A percentile compares a stretch with the other conserved stretches of the same genome.
Evolutionary conservation across 2,888 invertebrate species (phyloP).

Genomic region (Diplolepis rosae): DNA sequence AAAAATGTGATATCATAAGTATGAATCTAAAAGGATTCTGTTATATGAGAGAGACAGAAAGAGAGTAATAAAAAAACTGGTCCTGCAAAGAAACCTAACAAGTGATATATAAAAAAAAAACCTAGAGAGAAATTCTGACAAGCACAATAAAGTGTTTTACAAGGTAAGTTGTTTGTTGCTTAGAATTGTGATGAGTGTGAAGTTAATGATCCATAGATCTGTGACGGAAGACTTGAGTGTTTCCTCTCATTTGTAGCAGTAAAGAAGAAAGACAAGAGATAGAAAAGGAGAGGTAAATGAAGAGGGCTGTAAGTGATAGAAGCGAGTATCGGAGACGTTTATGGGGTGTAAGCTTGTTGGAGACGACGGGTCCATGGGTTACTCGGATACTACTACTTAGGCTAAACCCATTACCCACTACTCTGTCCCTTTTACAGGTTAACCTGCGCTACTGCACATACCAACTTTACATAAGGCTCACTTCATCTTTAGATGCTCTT

Average conservation of each 20-base stretch:
- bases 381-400: slow-evolving; percentile 31
- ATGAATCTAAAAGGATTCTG: too few relatives aligned
- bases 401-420: slow-evolving; percentile 12
- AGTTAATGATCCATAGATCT: not conserved
- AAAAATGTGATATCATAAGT: too few relatives aligned
- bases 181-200: not conserved
- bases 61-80: too few relatives aligned
- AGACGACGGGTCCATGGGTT: slow-evolving; percentile 40
- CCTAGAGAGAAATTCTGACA: too few relatives aligned
- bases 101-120: too few relatives aligned
- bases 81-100: too few relatives aligned
- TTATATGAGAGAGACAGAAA: too few relatives aligned
- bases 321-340: slow-evolving; percentile 44
- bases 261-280: not conserved
- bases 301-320: slow-evolving; percentile 2
- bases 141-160: too few relatives aligned
- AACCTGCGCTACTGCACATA: not conserved
- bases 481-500: too few relatives aligned
- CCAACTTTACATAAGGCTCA: not conserved
- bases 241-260: not conserved
- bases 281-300: not conserved
- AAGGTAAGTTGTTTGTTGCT: too few relatives aligned
- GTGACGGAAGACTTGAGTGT: not conserved
- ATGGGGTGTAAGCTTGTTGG: slow-evolving; percentile 55
- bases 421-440: not conserved